Evolutionary conservation across 1,140 invertebrate species (phyloP).

Genomic region (Neodiprion lecontei): DNA sequence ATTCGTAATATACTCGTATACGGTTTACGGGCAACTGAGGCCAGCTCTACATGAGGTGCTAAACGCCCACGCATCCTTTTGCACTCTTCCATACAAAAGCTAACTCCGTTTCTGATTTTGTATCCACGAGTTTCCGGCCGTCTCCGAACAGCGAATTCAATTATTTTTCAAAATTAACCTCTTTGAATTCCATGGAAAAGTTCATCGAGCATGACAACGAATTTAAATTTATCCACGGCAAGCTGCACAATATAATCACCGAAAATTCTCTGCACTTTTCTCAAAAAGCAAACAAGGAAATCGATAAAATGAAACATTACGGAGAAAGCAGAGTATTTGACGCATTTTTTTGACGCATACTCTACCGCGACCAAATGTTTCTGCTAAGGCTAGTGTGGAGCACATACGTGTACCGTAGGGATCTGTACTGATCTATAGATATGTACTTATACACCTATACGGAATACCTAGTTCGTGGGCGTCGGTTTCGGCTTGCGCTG

Average conservation of each 20-base stretch:
- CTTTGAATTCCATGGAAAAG: no score
- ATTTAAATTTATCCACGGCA: neutral
- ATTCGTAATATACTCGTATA: neutral
- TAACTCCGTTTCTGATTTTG: no score
- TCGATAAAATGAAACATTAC: neutral
- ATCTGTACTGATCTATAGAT: neutral
- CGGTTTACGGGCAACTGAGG: neutral
- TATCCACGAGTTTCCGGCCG: no score
- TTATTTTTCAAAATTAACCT: no score
- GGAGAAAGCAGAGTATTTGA: neutral
- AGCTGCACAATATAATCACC: neutral
- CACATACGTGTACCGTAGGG: neutral
- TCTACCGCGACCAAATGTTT: neutral
- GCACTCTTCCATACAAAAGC: no score
- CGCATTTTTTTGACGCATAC: neutral
- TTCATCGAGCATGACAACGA: no score
- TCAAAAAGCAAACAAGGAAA: no score
- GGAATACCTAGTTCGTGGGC: constrained; percentile 13
- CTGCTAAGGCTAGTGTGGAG: neutral
- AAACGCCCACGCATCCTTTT: no score
- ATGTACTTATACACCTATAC: neutral
- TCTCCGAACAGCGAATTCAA: no score
- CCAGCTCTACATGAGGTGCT: neutral
- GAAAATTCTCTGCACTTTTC: no score
- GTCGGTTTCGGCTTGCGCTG: constrained; percentile 19